phyloP scores from a whole-genome alignment of 2,113 vertebrate species.

The Mastomys natalensis region DNA sequence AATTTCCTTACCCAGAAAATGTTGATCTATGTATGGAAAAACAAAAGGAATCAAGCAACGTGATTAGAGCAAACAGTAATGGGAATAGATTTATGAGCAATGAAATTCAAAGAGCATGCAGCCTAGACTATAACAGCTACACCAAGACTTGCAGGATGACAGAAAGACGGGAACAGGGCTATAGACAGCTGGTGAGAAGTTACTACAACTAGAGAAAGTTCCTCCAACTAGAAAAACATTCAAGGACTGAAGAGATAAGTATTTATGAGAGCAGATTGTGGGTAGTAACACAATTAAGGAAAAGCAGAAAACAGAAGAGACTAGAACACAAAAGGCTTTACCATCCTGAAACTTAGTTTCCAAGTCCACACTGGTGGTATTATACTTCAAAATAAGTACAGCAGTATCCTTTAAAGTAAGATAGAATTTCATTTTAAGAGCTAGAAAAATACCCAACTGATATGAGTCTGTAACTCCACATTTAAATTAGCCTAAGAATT shows the following conservation, averaged over 20 bases:
- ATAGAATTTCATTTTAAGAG: conserved; percentile 13
- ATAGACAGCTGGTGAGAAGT: neutral
- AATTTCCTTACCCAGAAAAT: neutral
- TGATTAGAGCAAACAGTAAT: neutral
- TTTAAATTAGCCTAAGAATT: neutral
- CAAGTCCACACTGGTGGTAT: neutral
- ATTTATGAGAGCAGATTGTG: neutral
- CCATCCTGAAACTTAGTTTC: neutral
- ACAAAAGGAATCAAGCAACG: neutral
- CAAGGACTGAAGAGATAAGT: neutral
- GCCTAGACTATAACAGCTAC: neutral
- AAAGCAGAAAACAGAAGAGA: neutral
- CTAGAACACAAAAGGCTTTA: no score
- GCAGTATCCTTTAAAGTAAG: neutral
- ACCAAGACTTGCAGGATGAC: neutral
- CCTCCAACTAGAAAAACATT: neutral
- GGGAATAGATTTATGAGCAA: neutral
- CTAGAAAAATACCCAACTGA: neutral
- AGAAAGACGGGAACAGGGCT: neutral
- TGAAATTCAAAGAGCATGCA: neutral
- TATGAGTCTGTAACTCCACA: conserved; percentile 8
- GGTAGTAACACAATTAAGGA: neutral
- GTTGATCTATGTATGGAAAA: neutral
- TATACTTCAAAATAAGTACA: conserved; percentile 3
- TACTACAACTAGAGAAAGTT: no score